Conservation (phyloP, 2,113 vertebrate species). For the Silurus glanis region DNA sequence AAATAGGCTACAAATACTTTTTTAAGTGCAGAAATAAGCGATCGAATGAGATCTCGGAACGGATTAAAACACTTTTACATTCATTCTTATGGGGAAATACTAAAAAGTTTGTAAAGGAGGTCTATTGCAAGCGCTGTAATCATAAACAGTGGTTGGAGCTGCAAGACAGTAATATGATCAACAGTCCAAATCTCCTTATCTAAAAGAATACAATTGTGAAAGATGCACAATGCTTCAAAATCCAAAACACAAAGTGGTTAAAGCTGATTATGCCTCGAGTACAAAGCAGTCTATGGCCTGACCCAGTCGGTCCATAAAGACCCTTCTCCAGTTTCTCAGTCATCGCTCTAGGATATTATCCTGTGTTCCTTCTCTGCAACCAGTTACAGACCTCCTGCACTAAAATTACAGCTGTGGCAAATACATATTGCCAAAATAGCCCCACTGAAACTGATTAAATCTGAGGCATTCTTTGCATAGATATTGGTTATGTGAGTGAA, state of each 20-base stretch:
- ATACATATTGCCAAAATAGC: conserved; percentile 48
- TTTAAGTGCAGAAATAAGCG: too few species aligned
- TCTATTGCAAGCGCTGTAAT: neutral
- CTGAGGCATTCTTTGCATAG: conserved; percentile 53
- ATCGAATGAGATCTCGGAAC: too few species aligned
- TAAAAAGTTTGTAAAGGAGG: neutral
- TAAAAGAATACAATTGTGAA: neutral
- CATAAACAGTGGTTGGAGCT: neutral
- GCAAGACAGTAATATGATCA: conserved; percentile 2
- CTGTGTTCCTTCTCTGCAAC: conserved; percentile 44
- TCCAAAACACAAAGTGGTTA: conserved; percentile 15
- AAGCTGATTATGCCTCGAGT: conserved; percentile 24
- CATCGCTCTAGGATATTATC: conserved; percentile 14
- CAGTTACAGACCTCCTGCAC: conserved; percentile 39
- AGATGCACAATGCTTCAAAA: neutral
- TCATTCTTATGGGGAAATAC: too few species aligned
- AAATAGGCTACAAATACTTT: too few species aligned
- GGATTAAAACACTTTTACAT: too few species aligned
- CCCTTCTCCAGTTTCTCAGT: conserved; percentile 12
- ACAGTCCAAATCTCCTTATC: neutral
- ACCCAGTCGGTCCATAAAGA: conserved; percentile 41
- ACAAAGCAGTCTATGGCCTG: conserved; percentile 21
- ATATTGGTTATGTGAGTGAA: conserved; percentile 59
- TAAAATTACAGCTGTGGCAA: conserved; percentile 45
- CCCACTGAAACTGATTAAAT: conserved; percentile 49